Conservation (phyloP, 2,113 vertebrate genomes). For the Vireo altiloquus region DNA sequence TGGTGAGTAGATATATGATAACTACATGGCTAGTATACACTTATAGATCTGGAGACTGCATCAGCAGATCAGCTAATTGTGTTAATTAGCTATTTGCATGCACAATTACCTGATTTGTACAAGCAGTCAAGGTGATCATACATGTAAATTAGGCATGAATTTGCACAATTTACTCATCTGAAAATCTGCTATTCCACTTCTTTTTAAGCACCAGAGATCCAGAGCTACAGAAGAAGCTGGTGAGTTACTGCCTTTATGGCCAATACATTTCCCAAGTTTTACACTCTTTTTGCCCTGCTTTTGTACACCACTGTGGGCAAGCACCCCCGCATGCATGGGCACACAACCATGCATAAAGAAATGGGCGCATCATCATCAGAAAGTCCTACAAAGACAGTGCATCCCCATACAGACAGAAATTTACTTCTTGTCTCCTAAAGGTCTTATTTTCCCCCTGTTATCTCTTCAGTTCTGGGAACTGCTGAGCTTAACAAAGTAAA, state of each 20-base stretch:
- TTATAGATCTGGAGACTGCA: neutral
- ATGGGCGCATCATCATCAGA: neutral
- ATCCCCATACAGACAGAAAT: neutral
- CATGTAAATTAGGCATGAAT: constrained; percentile 38
- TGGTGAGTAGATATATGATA: neutral
- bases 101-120: constrained; percentile 58
- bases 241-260: neutral
- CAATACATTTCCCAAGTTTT: neutral
- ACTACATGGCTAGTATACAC: neutral
- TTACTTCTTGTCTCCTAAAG: constrained; percentile 50
- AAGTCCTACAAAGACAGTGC: neutral
- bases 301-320: neutral
- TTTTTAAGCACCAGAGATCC: constrained; percentile 11
- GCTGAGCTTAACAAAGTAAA: constrained; percentile 83
- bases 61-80: constrained; percentile 37
- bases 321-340: neutral
- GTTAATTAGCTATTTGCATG: constrained; percentile 58
- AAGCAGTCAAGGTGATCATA: constrained; percentile 48
- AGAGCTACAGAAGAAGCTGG: neutral
- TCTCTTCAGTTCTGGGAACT: constrained; percentile 77
- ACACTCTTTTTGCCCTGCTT: neutral
- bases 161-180: constrained; percentile 25
- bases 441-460: constrained; percentile 56
- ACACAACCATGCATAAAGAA: neutral
- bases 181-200: constrained; percentile 24